Evolutionary conservation across 64 coral and sea anemone genomes (phyloP).

Genomic region (Stylophora pistillata): DNA sequence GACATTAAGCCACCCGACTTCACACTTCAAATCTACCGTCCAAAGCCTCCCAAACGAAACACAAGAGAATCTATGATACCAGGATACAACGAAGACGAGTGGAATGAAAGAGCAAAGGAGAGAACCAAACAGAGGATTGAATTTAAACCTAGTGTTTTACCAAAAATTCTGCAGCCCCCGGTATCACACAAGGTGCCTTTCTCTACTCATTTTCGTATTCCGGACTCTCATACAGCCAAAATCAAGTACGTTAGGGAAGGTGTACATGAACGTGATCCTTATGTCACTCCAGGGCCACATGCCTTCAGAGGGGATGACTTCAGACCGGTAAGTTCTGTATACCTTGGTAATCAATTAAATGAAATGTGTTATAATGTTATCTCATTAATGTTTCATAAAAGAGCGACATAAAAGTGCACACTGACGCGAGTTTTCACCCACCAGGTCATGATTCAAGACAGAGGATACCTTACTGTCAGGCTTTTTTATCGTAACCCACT

Average conservation of each 20-base stretch:
- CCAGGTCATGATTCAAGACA: not conserved
- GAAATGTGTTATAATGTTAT: too few species aligned
- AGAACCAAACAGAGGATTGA: constrained; percentile 57
- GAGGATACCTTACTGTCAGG: not conserved
- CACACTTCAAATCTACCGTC: constrained; percentile 81
- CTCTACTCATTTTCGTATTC: constrained; percentile 63
- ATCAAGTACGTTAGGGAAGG: constrained; percentile 71
- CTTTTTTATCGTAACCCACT: not conserved
- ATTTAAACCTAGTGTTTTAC: constrained; percentile 69
- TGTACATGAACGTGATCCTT: constrained; percentile 60
- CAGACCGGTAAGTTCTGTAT: constrained; percentile 73
- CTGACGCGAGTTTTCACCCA: too few species aligned
- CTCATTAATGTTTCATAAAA: too few species aligned
- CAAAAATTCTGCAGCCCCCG: constrained; percentile 74
- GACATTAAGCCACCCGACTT: constrained; percentile 82
- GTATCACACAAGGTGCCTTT: constrained; percentile 54
- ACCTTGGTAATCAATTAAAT: too few species aligned
- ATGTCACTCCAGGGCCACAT: constrained; percentile 73
- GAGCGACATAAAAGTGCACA: too few species aligned
- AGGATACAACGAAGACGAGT: constrained; percentile 65
- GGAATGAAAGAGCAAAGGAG: constrained; percentile 57
- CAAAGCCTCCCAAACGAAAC: constrained; percentile 73
- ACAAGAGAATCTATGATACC: constrained; percentile 70
- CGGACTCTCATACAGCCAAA: constrained; percentile 65
- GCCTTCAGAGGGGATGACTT: constrained; percentile 91